phyloP scores from a whole-genome alignment of 2,888 invertebrate genomes.

The Dendrolimus houi region DNA sequence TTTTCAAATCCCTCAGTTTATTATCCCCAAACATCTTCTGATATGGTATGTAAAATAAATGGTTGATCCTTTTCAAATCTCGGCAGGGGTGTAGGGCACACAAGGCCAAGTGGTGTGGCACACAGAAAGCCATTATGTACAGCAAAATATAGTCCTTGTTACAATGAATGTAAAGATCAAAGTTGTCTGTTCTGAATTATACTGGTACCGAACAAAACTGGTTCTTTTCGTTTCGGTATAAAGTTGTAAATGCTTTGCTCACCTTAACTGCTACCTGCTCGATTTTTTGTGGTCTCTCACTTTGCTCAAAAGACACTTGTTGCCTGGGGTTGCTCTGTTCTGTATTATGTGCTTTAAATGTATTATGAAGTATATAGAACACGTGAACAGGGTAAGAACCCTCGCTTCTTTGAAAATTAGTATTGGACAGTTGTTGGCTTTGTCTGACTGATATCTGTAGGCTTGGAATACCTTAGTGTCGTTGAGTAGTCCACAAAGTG shows the following conservation, averaged over 20 bases:
- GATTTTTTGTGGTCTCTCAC: slow-evolving; percentile 63
- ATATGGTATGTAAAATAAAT: slow-evolving; percentile 20
- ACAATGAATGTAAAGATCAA: slow-evolving; percentile 33
- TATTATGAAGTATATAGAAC: slow-evolving; percentile 12
- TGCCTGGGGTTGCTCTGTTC: slow-evolving; percentile 57
- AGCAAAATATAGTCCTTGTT: slow-evolving; percentile 3
- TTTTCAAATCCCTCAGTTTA: slow-evolving; percentile 1
- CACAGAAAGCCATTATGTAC: background rate
- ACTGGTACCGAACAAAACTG: slow-evolving; percentile 45
- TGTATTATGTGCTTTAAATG: slow-evolving; percentile 23
- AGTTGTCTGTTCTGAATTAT: slow-evolving; percentile 38
- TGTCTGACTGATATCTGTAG: no score
- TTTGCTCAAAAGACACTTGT: slow-evolving; percentile 69
- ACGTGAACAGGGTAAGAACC: slow-evolving; percentile 12
- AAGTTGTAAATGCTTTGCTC: slow-evolving; percentile 52
- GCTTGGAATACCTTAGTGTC: no score
- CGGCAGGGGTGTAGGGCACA: slow-evolving; percentile 45
- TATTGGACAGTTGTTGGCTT: no score
- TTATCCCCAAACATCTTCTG: slow-evolving; percentile 7
- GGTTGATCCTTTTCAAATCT: slow-evolving; percentile 54
- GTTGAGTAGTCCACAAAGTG: no score
- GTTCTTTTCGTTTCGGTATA: slow-evolving; percentile 47
- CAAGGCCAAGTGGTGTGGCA: slow-evolving; percentile 31
- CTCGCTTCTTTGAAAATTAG: background rate
- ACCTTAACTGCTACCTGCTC: slow-evolving; percentile 55